These are phyloP conservation scores for Porites lobata DNA, from an alignment of 92 coral and sea anemone species.

Conservation along the genomic window DNA sequence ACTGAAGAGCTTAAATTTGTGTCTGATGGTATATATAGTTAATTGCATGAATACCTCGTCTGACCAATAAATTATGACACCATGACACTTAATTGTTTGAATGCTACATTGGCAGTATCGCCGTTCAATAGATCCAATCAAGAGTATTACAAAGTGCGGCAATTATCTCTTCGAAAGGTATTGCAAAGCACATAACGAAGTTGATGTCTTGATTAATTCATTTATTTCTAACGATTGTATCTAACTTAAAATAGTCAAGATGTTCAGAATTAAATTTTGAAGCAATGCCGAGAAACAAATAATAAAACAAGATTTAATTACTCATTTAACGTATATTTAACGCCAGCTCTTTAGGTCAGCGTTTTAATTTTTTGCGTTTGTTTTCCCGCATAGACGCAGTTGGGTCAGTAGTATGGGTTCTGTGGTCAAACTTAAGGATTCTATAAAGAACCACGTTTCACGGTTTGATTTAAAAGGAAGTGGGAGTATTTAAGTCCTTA, in stretches of 20 bases:
- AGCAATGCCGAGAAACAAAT: background rate
- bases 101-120: background rate
- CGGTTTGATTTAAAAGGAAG: background rate
- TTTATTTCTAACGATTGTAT: background rate
- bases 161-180: background rate
- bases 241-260: background rate
- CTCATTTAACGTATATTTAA: background rate
- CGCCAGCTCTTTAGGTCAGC: background rate
- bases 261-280: too few species aligned
- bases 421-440: background rate
- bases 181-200: background rate
- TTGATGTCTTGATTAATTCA: background rate
- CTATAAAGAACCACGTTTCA: background rate
- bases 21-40: slow-evolving; percentile 3
- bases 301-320: background rate
- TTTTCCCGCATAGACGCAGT: background rate
- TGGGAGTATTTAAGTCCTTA: slow-evolving; percentile 5
- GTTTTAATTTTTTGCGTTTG: background rate
- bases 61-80: slow-evolving; percentile 12
- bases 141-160: background rate
- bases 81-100: slow-evolving; percentile 7
- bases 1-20: background rate
- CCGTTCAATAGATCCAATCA: slow-evolving; percentile 26
- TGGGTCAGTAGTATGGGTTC: background rate
- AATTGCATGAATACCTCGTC: slow-evolving; percentile 26